Evolutionary conservation across 2,888 invertebrate genomes (phyloP).

Genomic region (Stenotaenia linearis): DNA sequence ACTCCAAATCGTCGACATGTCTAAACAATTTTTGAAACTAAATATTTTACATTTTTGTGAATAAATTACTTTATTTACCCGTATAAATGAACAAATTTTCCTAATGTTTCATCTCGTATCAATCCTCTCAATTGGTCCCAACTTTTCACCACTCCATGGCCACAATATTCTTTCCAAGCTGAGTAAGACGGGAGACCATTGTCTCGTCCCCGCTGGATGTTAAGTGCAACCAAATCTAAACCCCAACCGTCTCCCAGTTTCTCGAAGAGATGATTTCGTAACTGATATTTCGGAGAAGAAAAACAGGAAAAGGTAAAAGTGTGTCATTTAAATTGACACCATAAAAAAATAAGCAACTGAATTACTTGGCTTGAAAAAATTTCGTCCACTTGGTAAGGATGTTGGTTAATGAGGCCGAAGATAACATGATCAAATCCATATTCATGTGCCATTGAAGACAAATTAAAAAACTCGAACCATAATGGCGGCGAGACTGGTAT

Average conservation of each 20-base stretch:
- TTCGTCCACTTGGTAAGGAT: constrained; percentile 37
- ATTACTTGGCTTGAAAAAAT: constrained; percentile 35
- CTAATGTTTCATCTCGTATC: constrained; percentile 41
- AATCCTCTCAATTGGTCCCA: constrained; percentile 39
- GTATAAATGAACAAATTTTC: constrained; percentile 38
- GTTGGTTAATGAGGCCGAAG: constrained; percentile 35
- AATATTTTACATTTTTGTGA: background rate
- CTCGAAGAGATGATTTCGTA: constrained; percentile 40
- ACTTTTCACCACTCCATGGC: constrained; percentile 37
- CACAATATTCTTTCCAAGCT: constrained; percentile 40
- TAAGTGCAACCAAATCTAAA: constrained; percentile 40
- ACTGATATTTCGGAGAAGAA: constrained; percentile 31
- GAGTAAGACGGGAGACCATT: constrained; percentile 41
- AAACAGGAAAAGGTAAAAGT: background rate
- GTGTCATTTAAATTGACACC: constrained; percentile 31
- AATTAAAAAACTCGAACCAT: constrained; percentile 36
- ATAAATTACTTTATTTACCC: constrained; percentile 35
- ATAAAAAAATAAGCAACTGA: constrained; percentile 3
- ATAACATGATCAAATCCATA: constrained; percentile 37
- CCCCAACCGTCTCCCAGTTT: constrained; percentile 37
- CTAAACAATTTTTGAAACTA: constrained; percentile 37
- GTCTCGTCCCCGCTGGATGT: constrained; percentile 41
- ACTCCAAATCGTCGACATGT: constrained; percentile 72
- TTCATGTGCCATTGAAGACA: constrained; percentile 35
- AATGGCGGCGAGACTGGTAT: constrained; percentile 35